A percentile compares a stretch with the other conserved stretches of the same genome.
Evolutionary conservation across 2,113 vertebrate species (phyloP).

Genomic region (Pelvicachromis taeniatus): DNA sequence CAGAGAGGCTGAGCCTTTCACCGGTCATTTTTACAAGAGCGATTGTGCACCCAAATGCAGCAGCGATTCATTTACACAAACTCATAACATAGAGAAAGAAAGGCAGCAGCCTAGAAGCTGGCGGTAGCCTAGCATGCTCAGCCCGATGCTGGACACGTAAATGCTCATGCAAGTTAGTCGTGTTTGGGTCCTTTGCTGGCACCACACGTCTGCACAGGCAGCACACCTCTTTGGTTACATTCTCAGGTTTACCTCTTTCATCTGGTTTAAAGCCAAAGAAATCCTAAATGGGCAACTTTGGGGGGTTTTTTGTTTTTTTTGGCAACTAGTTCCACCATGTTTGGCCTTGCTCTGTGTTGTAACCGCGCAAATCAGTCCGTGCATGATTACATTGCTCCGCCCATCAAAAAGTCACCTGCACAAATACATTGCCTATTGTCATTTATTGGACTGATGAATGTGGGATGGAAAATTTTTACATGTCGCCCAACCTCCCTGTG

Average conservation of each 20-base stretch:
- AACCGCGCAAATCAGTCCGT: too few species aligned
- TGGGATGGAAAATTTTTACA: background rate
- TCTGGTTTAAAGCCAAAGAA: background rate
- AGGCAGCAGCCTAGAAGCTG: too few species aligned
- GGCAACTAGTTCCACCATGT: background rate
- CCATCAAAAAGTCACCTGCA: background rate
- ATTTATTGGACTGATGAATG: background rate
- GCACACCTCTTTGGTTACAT: background rate
- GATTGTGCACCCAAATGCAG: background rate
- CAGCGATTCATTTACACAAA: too few species aligned
- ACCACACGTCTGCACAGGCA: fast-evolving
- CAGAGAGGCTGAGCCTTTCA: background rate
- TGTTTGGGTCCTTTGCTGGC: background rate
- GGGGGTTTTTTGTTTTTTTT: background rate
- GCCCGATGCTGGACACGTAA: too few species aligned
- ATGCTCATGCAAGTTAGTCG: background rate
- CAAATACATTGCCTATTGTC: background rate
- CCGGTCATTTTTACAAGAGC: background rate
- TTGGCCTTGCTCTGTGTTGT: background rate
- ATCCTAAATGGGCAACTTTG: background rate
- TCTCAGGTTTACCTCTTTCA: background rate
- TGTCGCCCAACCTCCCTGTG: background rate
- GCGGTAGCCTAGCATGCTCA: too few species aligned
- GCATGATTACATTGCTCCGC: background rate
- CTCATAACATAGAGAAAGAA: too few species aligned